phyloP scores from a whole-genome alignment of 2,888 invertebrate species.

The Drosophila anomelani region DNA sequence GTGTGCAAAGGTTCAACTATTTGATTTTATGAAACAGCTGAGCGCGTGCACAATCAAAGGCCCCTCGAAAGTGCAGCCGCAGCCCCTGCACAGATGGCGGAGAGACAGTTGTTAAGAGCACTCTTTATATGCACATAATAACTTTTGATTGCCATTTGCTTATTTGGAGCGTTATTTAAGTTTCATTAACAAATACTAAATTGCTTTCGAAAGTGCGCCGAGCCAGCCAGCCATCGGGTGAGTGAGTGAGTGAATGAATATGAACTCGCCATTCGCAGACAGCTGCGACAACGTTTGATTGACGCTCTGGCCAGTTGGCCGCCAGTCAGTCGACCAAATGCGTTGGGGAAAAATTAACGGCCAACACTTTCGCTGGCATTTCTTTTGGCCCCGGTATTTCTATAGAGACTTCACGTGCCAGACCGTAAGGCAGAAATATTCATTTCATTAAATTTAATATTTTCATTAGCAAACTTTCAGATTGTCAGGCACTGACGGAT shows the following conservation, averaged over 20 bases:
- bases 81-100: constrained; percentile 12
- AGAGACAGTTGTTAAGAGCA: constrained; percentile 56
- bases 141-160: constrained; percentile 72
- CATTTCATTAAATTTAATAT: constrained; percentile 76
- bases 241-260: constrained; percentile 33
- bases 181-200: constrained; percentile 79
- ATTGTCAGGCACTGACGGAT: constrained; percentile 43
- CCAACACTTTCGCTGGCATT: constrained; percentile 73
- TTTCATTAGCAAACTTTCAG: constrained; percentile 75
- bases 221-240: constrained; percentile 9
- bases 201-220: constrained; percentile 72
- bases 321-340: constrained; percentile 63
- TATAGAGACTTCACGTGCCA: constrained; percentile 49
- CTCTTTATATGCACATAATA: constrained; percentile 66
- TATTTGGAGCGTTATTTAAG: constrained; percentile 77
- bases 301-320: constrained; percentile 42
- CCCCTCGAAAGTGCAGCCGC: constrained; percentile 38
- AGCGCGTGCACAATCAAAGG: constrained; percentile 34
- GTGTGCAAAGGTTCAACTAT: neutral
- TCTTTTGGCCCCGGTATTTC: constrained; percentile 54
- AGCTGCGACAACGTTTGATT: constrained; percentile 53
- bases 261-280: constrained; percentile 31
- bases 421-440: constrained; percentile 61
- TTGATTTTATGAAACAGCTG: constrained; percentile 48
- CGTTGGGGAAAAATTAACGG: constrained; percentile 70